Percentiles rank a stretch among this genome's conserved stretches.
Evolutionary conservation across 1,140 invertebrate species (phyloP).

Genomic region (Mya arenaria): DNA sequence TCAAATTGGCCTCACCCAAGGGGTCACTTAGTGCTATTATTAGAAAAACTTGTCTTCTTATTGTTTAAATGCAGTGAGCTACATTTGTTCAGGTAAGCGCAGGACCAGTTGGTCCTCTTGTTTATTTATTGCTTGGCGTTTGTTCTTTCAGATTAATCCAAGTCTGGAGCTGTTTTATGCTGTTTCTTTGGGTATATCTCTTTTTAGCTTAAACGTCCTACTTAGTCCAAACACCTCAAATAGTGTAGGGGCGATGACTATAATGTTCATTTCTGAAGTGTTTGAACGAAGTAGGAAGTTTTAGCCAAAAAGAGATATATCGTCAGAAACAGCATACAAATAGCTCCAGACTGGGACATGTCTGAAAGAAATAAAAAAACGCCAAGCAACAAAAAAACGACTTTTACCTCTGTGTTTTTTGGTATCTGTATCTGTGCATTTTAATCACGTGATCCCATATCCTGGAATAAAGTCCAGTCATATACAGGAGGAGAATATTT

Average conservation of each 20-base stretch:
- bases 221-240: background rate
- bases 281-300: too few species aligned
- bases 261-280: constrained; percentile 6
- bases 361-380: constrained; percentile 13
- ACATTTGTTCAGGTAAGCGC: background rate
- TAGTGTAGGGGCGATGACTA: constrained; percentile 2
- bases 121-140: background rate
- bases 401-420: background rate
- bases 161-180: constrained; percentile 5
- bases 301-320: too few species aligned
- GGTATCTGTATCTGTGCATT: too few species aligned
- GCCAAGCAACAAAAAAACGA: constrained; percentile 9
- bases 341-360: constrained; percentile 3
- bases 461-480: too few species aligned
- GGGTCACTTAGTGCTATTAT: background rate
- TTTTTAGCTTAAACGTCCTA: constrained; percentile 5
- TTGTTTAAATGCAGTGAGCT: too few species aligned
- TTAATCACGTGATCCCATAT: too few species aligned
- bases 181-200: constrained; percentile 6
- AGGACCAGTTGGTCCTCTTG: constrained; percentile 7
- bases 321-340: too few species aligned
- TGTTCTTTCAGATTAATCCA: too few species aligned
- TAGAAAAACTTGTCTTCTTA: constrained; percentile 5
- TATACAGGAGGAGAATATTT: too few species aligned
- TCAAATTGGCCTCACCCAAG: constrained; percentile 11